Evolutionary conservation across 2,888 invertebrate species (phyloP).

Genomic region (Laothoe populi): DNA sequence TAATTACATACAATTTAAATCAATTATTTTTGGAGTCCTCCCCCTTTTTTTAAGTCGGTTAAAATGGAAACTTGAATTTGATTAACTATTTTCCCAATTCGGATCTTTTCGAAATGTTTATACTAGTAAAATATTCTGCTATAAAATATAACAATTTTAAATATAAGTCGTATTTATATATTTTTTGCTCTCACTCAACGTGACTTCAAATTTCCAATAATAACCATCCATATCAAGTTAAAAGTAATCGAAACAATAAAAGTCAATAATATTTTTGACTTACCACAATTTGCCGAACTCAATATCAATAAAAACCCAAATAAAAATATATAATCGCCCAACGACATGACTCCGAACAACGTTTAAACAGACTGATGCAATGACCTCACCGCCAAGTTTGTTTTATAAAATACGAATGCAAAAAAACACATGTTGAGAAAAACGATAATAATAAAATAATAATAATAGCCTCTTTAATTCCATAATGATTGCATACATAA

Average conservation of each 20-base stretch:
- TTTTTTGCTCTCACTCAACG: no score
- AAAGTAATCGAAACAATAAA: background rate
- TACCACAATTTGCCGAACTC: background rate
- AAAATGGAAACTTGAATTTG: no score
- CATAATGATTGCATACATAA: no score
- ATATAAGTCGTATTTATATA: no score
- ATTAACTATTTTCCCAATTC: no score
- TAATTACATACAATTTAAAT: no score
- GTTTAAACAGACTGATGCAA: background rate
- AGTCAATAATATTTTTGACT: background rate
- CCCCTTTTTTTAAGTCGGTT: no score
- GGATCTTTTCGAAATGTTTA: no score
- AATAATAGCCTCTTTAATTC: no score
- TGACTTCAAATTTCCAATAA: constrained; percentile 3
- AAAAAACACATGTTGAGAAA: background rate
- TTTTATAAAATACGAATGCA: background rate
- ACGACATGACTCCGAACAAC: background rate
- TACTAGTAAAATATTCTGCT: no score
- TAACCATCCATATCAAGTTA: background rate
- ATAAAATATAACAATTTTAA: no score
- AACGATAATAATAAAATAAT: background rate
- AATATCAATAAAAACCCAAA: background rate
- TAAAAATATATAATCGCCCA: background rate
- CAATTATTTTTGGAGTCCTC: no score
- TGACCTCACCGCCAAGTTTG: background rate